Percentiles rank a stretch among this genome's conserved stretches.
Evolutionary conservation across 2,113 vertebrate genomes (phyloP).

Genomic region (Apteryx owenii): DNA sequence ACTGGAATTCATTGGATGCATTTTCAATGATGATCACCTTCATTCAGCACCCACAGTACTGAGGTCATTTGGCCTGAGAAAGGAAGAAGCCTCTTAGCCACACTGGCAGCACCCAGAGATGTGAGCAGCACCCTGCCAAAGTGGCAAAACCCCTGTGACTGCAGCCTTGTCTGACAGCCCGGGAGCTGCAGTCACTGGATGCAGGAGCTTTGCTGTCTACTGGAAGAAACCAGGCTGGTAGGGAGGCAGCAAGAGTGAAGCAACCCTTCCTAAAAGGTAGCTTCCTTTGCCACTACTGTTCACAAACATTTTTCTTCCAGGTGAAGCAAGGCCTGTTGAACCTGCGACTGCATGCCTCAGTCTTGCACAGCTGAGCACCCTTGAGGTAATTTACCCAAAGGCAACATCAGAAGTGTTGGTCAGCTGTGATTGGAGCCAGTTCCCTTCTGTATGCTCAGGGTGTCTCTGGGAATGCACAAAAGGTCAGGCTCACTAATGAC

Average conservation of each 20-base stretch:
- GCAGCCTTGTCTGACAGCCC: accelerated
- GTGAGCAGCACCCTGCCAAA: background rate
- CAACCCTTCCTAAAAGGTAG: background rate
- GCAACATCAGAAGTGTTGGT: background rate
- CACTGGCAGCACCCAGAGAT: background rate
- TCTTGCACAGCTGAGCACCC: background rate
- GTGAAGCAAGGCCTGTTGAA: background rate
- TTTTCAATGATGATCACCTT: background rate
- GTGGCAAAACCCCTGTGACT: background rate
- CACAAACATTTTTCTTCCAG: background rate
- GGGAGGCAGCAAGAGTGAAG: background rate
- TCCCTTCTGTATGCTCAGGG: accelerated
- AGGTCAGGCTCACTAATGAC: background rate
- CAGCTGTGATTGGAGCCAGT: background rate
- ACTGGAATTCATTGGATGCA: background rate
- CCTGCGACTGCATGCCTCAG: background rate
- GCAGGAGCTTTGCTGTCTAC: accelerated
- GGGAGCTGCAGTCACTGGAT: background rate
- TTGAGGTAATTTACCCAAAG: background rate
- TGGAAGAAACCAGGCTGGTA: background rate
- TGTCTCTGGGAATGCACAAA: background rate
- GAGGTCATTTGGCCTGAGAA: background rate
- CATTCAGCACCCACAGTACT: background rate
- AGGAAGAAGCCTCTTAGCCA: background rate
- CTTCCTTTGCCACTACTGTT: background rate